Conservation (phyloP, 2,113 vertebrate genomes). For the Sphaerodactylus townsendi region DNA sequence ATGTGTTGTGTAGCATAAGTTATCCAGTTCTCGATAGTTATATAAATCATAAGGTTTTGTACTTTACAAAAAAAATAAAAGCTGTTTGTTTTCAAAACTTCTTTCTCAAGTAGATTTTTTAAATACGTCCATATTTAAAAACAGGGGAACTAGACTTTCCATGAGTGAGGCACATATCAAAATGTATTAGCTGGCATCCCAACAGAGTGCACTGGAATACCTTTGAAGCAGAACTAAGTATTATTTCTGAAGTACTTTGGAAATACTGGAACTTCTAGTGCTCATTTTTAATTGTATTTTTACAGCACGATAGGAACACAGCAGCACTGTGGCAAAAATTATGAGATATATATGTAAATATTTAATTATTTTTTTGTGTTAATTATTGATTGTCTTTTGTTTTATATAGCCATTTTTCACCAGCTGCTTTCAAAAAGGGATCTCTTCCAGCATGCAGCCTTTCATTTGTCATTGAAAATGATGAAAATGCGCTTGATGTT, state of each 20-base stretch:
- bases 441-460: slow-evolving; percentile 50
- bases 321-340: no score
- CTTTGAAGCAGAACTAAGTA: not conserved
- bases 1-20: not conserved
- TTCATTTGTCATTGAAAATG: slow-evolving; percentile 74
- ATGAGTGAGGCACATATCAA: not conserved
- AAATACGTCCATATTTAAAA: not conserved
- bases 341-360: not conserved
- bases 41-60: not conserved
- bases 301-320: not conserved
- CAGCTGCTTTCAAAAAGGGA: slow-evolving; percentile 60
- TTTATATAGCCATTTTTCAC: slow-evolving; percentile 63
- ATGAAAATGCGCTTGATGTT: slow-evolving; percentile 65
- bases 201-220: not conserved
- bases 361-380: not conserved
- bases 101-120: not conserved
- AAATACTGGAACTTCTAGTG: not conserved
- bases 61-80: not conserved
- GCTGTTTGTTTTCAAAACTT: not conserved
- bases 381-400: not conserved
- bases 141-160: not conserved
- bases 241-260: not conserved
- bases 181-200: not conserved
- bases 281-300: not conserved
- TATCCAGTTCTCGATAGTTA: not conserved